Evolutionary conservation across 1,140 invertebrate species (phyloP), one percentile per base, ranked within the genome.

Genomic region (Plutomurus gul): DNA sequence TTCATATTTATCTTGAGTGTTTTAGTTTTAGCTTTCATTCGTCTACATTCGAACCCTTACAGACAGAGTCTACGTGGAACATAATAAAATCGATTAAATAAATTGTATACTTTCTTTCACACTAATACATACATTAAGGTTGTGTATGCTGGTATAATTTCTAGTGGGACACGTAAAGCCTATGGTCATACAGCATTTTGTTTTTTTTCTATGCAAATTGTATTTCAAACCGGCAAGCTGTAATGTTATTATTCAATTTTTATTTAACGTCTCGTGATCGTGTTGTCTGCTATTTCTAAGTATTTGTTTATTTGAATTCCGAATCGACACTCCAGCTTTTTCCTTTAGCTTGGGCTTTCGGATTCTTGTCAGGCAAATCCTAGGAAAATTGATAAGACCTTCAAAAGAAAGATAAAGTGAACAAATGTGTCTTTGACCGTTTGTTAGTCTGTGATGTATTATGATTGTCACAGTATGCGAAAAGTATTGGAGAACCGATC

Each of bases 401-500:
- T 18, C 36, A 33, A 47, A 33, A 30, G 56, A 65, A 43, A 1
- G 39, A 3, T 43, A n/a, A 43, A n/a, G 10, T 65, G 36, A 65
- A 30, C 56, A 65, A 65, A 65, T 36, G 1, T 30, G 70, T 30
- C 22, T 30, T 72, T 72, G 37, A 37, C 60, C 27, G 33, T 70
- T 70, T 40, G 18, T 39, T 20, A 72, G 33, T 72, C 70, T 72
- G 70, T 75, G n/a, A 75, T 75, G 10, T 75, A 37, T 56, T 74
- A 70, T 82, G 76, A 71, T 83, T 75, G 47, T 77, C 75, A 85
- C 90, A 99, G 97, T 91, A 96, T 95, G 89, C 96, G 98, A 89
- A 99, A 99, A 92, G 94, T 99, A 88, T 94, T 99, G 90, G 98
- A 99, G 92, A 99, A 98, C 92, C 95, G 97, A 90, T 97, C 95